Base-by-base conservation (phyloP, 2,113 vertebrate genomes). In the Festucalex cinctus region DNA sequence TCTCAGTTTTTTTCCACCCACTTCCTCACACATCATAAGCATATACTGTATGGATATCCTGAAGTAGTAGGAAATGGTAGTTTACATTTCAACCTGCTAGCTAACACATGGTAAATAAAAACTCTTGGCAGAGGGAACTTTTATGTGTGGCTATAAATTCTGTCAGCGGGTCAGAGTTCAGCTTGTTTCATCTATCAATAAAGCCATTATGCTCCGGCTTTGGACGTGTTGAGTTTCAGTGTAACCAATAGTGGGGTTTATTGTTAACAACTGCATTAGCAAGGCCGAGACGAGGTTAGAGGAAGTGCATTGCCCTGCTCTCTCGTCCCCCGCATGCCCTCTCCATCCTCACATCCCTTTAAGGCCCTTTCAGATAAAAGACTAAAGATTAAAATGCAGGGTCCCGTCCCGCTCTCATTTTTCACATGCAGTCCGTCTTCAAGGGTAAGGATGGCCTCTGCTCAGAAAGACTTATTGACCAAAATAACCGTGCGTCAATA, bases 381-480 rank as follows among this genome's bases (percentile, higher is more conserved):
- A 86, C 76, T n/a, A n/a, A n/a, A 82, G 84, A 91, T 91, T 86
- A 86, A 85, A 90, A 91, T 89, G 83, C 87, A 88, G 79, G 74
- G 82, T 77, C 78, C 84, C 74, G 73, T 85, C 86, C 73, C 75
- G 70, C 83, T 83, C 85, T 84, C 83, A 86, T 91, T 89, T 90
- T 90, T 89, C 87, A 87, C 84, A 86, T 90, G 78, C 82, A 87
- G 80, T 82, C 70, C 78, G 76, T 89, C 79, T 51, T 86, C 88
- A 87, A 87, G 88, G 87, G 90, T 89, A 86, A 92, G 88, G 84
- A 88, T 85, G 83, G 85, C 81, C 81, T 88, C 79, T 84, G 74
- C 88, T 89, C 81, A 90, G 87, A 90, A 81, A 79, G 87, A 90
- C 84, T 86, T 90, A 91, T 91, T 92, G 91, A 92, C 88, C 83